Base-by-base conservation (phyloP, 2,797 vertebrate species). In the Hydrolagus colliei region DNA sequence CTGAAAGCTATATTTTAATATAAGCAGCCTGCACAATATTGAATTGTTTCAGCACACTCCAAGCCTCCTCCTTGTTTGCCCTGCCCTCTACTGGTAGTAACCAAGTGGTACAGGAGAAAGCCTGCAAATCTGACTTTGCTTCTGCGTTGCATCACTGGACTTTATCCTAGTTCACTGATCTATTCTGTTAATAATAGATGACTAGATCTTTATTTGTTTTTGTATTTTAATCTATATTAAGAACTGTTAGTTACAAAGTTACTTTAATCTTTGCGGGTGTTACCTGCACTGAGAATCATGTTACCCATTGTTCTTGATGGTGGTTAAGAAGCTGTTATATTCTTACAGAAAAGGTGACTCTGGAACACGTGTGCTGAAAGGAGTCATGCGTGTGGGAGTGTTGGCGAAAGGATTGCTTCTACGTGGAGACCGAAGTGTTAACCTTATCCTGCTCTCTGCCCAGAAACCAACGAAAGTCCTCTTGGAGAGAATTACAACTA, bases 361-460 rank as follows among this genome's bases (percentile, higher is more conserved):
- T 85, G 86, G 91, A 0, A 85, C 89, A 1, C 92, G 93, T 84
- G 85, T 95, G 87, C 92, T 96, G 20, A 96, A 95, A 89, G 95
- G 95, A 0, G 95, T 96, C 86, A 94, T 96, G 94, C 91, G 94
- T 52, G 94, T 95, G 0, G 95, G 96, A 32, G 93, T 95, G 89
- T 90, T 96, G 88, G 95, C 95, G 18, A 96, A 96, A 89, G 96
- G 96, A 86, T 91, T 96, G 72, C 93, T 96, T 76, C 93, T 96
- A 0, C 93, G 92, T 0, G 95, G 95, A 0, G 95, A 96, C 90
- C 88, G 94, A 84, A 93, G 91, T 0, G 94, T 96, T 59, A 93
- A 93, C 86, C 93, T 96, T 85, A 94, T 94, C 88, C 90, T 97
- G 87, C 92, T 96, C 5, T 94, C 95, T 0, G 93, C 95, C 32